Percentiles rank a stretch among this genome's conserved stretches.
phyloP scores from a whole-genome alignment of 2,888 invertebrate genomes.

The Aricia artaxerxes region DNA sequence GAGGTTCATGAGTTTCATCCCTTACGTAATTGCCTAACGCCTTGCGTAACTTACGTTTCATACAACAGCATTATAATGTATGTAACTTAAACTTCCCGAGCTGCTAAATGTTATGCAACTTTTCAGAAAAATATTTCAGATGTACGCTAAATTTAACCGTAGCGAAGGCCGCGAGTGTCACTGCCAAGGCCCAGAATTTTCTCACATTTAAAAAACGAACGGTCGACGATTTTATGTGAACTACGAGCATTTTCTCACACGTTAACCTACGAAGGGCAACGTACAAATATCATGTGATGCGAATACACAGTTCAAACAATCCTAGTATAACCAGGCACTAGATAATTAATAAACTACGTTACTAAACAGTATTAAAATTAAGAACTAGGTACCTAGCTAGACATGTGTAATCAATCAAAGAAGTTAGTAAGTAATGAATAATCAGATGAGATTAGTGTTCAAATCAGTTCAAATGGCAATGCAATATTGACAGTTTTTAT shows the following conservation, averaged over 20 bases:
- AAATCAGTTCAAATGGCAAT: neutral
- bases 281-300: neutral
- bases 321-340: neutral
- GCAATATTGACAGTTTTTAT: neutral
- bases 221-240: neutral
- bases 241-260: neutral
- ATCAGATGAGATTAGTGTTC: neutral
- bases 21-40: neutral
- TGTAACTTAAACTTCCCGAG: neutral
- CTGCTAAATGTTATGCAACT: neutral
- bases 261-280: conserved; percentile 9
- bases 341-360: no score
- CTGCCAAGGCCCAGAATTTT: conserved; percentile 59
- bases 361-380: neutral
- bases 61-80: no score
- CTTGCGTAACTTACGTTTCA: neutral
- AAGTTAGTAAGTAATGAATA: neutral
- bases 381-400: neutral
- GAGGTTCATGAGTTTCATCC: neutral
- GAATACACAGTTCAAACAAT: neutral
- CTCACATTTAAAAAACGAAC: conserved; percentile 39
- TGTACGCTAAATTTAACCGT: neutral
- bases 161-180: conserved; percentile 52
- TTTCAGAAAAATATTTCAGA: neutral
- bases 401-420: neutral